Evolutionary conservation across 2,113 vertebrate species (phyloP).

Genomic region (Falco punctatus): DNA sequence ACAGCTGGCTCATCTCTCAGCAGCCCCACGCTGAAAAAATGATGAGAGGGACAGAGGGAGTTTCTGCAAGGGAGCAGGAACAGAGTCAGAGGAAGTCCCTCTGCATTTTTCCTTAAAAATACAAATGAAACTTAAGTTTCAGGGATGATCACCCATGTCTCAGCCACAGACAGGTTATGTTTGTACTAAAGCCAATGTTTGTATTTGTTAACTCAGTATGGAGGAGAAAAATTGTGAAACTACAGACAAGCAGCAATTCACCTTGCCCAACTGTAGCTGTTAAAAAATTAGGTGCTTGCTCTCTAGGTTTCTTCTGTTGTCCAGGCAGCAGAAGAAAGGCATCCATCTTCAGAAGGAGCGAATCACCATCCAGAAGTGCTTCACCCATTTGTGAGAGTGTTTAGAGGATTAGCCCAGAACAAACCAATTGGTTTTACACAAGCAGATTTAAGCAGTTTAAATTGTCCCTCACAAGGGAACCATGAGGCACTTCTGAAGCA

Average conservation of each 20-base stretch:
- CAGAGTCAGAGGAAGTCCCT: background rate
- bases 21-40: background rate
- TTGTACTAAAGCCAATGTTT: background rate
- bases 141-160: background rate
- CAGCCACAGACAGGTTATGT: background rate
- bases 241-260: background rate
- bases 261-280: background rate
- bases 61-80: background rate
- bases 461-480: background rate
- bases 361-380: background rate
- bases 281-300: background rate
- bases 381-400: background rate
- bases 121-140: background rate
- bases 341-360: background rate
- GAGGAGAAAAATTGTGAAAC: background rate
- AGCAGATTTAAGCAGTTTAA: background rate
- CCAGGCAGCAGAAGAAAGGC: background rate
- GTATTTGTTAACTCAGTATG: background rate
- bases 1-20: constrained; percentile 29
- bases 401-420: background rate
- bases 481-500: background rate
- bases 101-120: background rate
- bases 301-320: background rate
- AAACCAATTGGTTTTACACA: background rate
- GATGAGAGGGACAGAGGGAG: background rate